These are phyloP conservation scores for Ceratina calcarata DNA, from an alignment of 1,140 invertebrate genomes.

Conservation along the genomic window DNA sequence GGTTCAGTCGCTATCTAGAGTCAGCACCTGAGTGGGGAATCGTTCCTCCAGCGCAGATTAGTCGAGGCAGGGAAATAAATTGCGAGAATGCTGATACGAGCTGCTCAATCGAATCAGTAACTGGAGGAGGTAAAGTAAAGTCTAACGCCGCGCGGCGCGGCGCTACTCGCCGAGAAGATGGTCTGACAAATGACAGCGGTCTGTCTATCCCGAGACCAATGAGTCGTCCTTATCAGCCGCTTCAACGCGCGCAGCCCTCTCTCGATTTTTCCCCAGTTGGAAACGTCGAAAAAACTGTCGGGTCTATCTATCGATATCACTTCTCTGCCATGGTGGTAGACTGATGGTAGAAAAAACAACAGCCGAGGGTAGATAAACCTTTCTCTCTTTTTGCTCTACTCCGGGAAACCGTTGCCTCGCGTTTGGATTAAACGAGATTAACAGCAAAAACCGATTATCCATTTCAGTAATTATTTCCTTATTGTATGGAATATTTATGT, in stretches of 20 bases:
- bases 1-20: no score
- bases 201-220: constrained; percentile 68
- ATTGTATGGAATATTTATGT: no score
- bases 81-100: constrained; percentile 42
- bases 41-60: background rate
- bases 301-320: constrained; percentile 67
- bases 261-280: constrained; percentile 53
- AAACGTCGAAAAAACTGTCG: constrained; percentile 56
- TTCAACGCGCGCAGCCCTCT: constrained; percentile 48
- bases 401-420: constrained; percentile 50
- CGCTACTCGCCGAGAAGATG: constrained; percentile 38
- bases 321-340: constrained; percentile 69
- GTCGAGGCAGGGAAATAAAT: constrained; percentile 18
- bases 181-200: constrained; percentile 70
- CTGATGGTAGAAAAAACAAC: constrained; percentile 69
- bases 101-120: constrained; percentile 50
- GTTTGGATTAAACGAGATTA: constrained; percentile 59
- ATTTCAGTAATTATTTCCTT: no score
- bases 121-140: constrained; percentile 14
- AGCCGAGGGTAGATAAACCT: constrained; percentile 66
- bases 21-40: background rate
- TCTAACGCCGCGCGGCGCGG: constrained; percentile 38
- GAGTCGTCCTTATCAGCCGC: constrained; percentile 67
- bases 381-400: constrained; percentile 41
- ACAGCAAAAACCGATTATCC: no score